These are phyloP conservation scores for Pachycephus smyrnensis DNA, from an alignment of 2,888 invertebrate genomes.

Conservation along the genomic window DNA sequence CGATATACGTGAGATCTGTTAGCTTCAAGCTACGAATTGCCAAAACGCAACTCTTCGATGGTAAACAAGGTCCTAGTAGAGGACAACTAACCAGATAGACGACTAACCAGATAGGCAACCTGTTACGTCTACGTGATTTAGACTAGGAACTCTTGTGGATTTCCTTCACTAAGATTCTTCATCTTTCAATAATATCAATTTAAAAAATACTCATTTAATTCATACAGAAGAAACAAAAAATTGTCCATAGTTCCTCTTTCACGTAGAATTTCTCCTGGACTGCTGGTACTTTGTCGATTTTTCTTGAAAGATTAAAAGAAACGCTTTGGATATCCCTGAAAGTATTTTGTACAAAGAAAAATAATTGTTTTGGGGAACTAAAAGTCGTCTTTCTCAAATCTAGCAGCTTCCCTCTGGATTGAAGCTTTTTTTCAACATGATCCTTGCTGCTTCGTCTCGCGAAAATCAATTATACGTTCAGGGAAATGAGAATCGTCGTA, in stretches of 20 bases:
- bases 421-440: neutral
- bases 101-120: neutral
- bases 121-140: neutral
- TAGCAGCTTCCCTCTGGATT: neutral
- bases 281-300: neutral
- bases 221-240: too few relatives aligned
- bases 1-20: neutral
- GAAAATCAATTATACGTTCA: slow-evolving; percentile 49
- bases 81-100: neutral
- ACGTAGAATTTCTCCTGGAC: neutral
- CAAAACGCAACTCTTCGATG: neutral
- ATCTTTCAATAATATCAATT: neutral
- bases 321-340: neutral
- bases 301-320: neutral
- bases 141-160: neutral
- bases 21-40: neutral
- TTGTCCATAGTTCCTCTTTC: too few relatives aligned
- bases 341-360: neutral
- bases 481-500: slow-evolving; percentile 42
- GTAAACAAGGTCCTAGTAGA: neutral
- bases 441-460: neutral
- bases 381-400: neutral
- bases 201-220: too few relatives aligned
- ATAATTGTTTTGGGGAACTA: neutral
- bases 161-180: neutral